Evolutionary conservation across 2,113 vertebrate species (phyloP), one percentile per base, ranked within the genome.

Genomic region (Epinephelus lanceolatus): DNA sequence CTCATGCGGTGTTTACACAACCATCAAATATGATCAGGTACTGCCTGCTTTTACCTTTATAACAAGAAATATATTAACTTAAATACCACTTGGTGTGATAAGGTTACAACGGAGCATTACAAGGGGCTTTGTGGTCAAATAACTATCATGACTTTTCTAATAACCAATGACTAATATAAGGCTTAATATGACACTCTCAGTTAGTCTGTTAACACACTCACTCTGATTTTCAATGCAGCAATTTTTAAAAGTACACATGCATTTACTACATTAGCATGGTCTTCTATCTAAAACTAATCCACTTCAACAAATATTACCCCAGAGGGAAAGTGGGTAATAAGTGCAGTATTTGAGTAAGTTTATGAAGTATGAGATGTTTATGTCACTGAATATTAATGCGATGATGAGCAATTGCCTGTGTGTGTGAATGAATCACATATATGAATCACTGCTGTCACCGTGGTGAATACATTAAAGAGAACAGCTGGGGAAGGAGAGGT

Each of bases 341-440:
- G 73, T 63, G 80, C 57, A 65, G 84, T 84, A 81, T 93, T 88
- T 87, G 88, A 86, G 81, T 73, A 86, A 86, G 65, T 91, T 92
- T 85, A 93, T 93, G 71, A 90, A 89, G 84, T 89, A 86, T 85
- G 83, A 91, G 88, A 91, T 92, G 88, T 94, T 91, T 89, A 90
- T 89, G 90, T 90, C 81, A 74, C 72, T 88, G 92, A 92, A 93
- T 95, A 88, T 92, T 92, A 94, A 95, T 94, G 67, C 89, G 88
- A 82, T 75, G 76, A 85, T 88, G 89, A 92, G 88, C 82, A 81
- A 86, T 88, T 75, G 84, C 87, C 42, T 84, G n/a, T 60, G 71
- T 83, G 70, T 89, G 37, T 75, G 81, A 93, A 87, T 84, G 82
- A 85, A 90, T 91, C 79, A 86, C 84, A 79, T 75, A 69, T 61